Base-by-base conservation (phyloP, 2,113 vertebrate species). In the Mirza zaza region DNA sequence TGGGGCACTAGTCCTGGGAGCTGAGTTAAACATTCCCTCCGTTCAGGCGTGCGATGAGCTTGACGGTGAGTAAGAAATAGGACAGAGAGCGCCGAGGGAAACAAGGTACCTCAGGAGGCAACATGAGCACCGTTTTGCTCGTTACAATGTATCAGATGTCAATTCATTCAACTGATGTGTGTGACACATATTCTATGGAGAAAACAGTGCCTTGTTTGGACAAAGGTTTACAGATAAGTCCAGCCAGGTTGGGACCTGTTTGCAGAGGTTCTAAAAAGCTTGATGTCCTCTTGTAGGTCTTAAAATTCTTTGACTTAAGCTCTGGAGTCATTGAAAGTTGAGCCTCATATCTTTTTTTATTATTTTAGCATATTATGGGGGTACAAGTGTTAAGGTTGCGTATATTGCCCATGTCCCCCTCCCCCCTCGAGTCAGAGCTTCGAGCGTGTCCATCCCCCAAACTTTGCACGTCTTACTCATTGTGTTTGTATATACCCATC, bases 71-170 rank as follows among this genome's bases (percentile, higher is more conserved):
- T 6, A 39, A 75, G 36, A 48, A 12, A 20, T 25, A 39, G 0
- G 6, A 5, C 7, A 4, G 23, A 36, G 25, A 7, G 14, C 0
- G 10, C 0, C 0, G 1, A 68, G 73, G 55, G 42, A 39, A 70
- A 29, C 6, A 4, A 3, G 3, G 4, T 3, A 1, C 1, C 0
- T 1, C 52, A 14, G 29, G 23, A 11, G 20, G 12, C 4, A 34
- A 2, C 3, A 1, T 0, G 8, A 59, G 27, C n/a, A 65, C 3
- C 1, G 1, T 1, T 36, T 36, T 4, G 1, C 3, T 2, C 5
- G 9, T 71, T 36, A 8, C 15, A 2, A 2, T 2, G 27, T 1
- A 0, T 32, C 21, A 55, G 23, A 17, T 2, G 6, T 17, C 17
- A 45, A 36, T 65, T 82, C 71, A 32, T 7, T n/a, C 67, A 73